phyloP scores from a whole-genome alignment of 2,797 vertebrate genomes.

The Anguilla obscura region DNA sequence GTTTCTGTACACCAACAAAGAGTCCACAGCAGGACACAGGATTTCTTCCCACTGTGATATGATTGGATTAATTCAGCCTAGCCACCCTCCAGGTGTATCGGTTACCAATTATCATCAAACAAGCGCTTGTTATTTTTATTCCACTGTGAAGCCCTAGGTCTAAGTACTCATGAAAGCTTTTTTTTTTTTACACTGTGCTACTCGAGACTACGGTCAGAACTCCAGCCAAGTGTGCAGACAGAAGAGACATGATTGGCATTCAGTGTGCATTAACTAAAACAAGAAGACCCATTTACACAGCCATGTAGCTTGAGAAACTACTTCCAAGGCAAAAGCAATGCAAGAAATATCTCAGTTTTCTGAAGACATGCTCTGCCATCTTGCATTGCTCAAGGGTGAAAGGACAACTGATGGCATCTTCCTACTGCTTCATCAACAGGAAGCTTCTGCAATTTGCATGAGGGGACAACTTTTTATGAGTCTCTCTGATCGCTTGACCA shows the following conservation, averaged over 20 bases:
- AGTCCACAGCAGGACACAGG: not conserved
- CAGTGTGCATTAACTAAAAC: not conserved
- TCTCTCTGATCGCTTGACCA: constrained; percentile 5
- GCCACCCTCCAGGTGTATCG: not conserved
- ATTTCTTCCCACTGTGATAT: not conserved
- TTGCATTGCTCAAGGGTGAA: not conserved
- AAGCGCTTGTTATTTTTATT: too few species aligned
- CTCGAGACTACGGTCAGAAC: too few species aligned
- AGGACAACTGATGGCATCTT: not conserved
- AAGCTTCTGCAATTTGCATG: constrained; percentile 28
- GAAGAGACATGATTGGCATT: not conserved
- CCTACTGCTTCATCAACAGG: constrained; percentile 39
- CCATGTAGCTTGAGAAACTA: not conserved
- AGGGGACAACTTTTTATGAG: not conserved
- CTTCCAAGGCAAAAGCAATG: not conserved
- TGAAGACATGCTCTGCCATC: not conserved
- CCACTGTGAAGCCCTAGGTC: too few species aligned
- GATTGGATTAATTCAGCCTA: not conserved
- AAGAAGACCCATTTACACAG: not conserved
- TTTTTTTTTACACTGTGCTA: too few species aligned
- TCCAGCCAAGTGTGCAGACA: not conserved
- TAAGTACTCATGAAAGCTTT: too few species aligned
- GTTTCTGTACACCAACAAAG: not conserved
- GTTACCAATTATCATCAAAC: too few species aligned
- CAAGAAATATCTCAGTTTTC: not conserved